phyloP scores from a whole-genome alignment of 1,140 invertebrate species.

The Drusus annulatus region DNA sequence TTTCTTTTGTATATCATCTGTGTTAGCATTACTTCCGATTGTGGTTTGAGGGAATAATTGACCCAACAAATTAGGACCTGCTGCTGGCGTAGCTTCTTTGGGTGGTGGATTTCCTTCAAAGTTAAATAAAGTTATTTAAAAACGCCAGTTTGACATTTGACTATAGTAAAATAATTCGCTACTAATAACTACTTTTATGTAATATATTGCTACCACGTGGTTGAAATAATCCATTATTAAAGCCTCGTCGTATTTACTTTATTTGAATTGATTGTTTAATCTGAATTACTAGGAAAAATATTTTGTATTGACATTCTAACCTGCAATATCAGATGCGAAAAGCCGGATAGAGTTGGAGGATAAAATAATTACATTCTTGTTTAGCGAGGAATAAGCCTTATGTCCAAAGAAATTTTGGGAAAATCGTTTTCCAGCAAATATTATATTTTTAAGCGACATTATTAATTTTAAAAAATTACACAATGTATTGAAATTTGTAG shows the following conservation, averaged over 20 bases:
- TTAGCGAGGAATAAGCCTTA: slow-evolving; percentile 2
- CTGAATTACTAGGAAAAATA: not conserved
- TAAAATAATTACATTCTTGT: slow-evolving; percentile 21
- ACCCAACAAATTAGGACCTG: slow-evolving; percentile 61
- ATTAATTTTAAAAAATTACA: slow-evolving; percentile 12
- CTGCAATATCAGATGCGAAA: slow-evolving; percentile 48
- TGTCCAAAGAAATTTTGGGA: not conserved
- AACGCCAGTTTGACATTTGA: too few relatives aligned
- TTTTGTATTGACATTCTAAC: slow-evolving; percentile 42
- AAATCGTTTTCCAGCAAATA: slow-evolving; percentile 33
- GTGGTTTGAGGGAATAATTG: slow-evolving; percentile 67
- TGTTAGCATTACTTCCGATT: slow-evolving; percentile 62
- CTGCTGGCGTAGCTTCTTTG: slow-evolving; percentile 31
- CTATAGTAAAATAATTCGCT: too few relatives aligned
- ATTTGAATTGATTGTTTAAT: too few relatives aligned
- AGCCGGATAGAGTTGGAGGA: slow-evolving; percentile 22
- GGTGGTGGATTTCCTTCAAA: slow-evolving; percentile 18
- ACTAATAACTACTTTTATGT: too few relatives aligned
- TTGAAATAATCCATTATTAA: too few relatives aligned
- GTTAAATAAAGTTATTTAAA: too few relatives aligned
- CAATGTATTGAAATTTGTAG: not conserved
- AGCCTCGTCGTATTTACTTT: too few relatives aligned
- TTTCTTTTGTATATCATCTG: slow-evolving; percentile 67
- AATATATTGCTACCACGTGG: too few relatives aligned
- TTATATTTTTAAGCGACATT: slow-evolving; percentile 32